These are phyloP conservation scores for Porites lutea DNA, from an alignment of 64 coral and sea anemone genomes.

Conservation along the genomic window DNA sequence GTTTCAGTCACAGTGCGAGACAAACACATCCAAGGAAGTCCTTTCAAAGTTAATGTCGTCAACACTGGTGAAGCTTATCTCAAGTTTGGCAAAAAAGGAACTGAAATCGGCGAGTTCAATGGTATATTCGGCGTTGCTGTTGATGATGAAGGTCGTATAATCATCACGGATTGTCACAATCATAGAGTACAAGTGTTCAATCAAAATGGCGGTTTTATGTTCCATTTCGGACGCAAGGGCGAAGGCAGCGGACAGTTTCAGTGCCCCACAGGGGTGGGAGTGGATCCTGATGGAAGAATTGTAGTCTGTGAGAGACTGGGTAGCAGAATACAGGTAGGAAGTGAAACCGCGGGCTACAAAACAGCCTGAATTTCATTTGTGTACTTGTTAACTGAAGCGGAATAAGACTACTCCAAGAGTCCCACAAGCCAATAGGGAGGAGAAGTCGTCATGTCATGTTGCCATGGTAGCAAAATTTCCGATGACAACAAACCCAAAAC, in stretches of 20 bases:
- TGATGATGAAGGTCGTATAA: constrained; percentile 92
- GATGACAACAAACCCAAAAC: too few relatives aligned
- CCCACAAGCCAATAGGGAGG: background rate
- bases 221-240: constrained; percentile 98
- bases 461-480: too few relatives aligned
- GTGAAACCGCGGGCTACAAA: background rate
- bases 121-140: constrained; percentile 99
- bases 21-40: constrained; percentile 99
- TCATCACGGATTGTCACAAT: constrained; percentile 98
- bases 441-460: background rate
- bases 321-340: constrained; percentile 91
- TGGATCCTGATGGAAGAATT: constrained; percentile 93
- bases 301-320: constrained; percentile 98
- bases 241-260: constrained; percentile 98
- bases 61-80: constrained; percentile 89
- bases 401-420: background rate
- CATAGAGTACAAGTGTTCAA: constrained; percentile 98
- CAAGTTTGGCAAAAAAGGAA: constrained; percentile 94
- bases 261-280: constrained; percentile 95
- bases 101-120: constrained; percentile 95
- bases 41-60: constrained; percentile 93
- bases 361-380: too few relatives aligned
- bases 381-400: too few relatives aligned
- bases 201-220: constrained; percentile 90
- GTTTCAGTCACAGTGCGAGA: constrained; percentile 96